These are phyloP conservation scores for Netelia melanura DNA, from an alignment of 2,888 invertebrate species.

Conservation along the genomic window DNA sequence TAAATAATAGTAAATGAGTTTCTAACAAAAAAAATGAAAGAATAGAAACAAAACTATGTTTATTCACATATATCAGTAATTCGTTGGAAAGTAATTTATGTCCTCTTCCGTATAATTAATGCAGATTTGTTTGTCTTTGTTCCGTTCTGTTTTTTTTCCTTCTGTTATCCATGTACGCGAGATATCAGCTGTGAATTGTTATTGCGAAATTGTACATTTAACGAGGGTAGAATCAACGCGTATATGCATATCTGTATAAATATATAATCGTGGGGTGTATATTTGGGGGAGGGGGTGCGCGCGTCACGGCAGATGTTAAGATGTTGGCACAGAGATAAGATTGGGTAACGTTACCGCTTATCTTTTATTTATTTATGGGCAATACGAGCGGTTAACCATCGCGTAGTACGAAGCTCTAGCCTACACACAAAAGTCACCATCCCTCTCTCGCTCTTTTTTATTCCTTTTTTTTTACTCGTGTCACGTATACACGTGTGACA, in stretches of 20 bases:
- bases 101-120: constrained; percentile 42
- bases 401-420: constrained; percentile 12
- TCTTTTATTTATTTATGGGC: constrained; percentile 67
- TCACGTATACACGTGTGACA: neutral
- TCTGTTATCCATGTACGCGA: constrained; percentile 35
- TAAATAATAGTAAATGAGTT: constrained; percentile 44
- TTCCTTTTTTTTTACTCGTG: neutral
- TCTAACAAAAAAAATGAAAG: neutral
- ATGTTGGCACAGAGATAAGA: constrained; percentile 60
- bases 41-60: no score
- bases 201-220: constrained; percentile 45
- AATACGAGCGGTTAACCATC: constrained; percentile 16
- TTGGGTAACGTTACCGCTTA: constrained; percentile 57
- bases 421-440: constrained; percentile 39
- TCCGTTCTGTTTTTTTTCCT: neutral
- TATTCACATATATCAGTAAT: neutral
- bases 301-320: constrained; percentile 65
- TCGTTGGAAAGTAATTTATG: constrained; percentile 55
- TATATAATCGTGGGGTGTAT: constrained; percentile 37
- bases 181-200: constrained; percentile 11
- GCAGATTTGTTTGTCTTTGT: neutral
- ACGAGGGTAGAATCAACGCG: constrained; percentile 5
- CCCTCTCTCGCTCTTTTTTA: neutral
- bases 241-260: constrained; percentile 46
- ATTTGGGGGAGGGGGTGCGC: constrained; percentile 21